Evolutionary conservation across 2,113 vertebrate species (phyloP).

Genomic region (Neotoma lepida): DNA sequence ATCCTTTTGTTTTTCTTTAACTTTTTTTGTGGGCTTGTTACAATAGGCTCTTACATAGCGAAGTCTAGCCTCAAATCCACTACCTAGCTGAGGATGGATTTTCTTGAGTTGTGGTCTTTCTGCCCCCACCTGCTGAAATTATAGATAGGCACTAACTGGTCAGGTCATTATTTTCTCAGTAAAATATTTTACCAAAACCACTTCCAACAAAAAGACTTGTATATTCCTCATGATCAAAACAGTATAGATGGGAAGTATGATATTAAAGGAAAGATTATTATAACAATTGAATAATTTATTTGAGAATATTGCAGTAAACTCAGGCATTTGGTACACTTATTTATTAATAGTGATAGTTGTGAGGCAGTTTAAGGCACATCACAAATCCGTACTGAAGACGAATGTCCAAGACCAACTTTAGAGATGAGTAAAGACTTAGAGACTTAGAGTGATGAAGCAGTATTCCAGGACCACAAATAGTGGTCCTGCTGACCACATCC

Average conservation of each 20-base stretch:
- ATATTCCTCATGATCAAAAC: not conserved
- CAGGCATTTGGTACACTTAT: not conserved
- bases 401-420: not conserved
- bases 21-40: not conserved
- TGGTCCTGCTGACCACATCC: not conserved
- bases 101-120: not conserved
- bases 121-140: not conserved
- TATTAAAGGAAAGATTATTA: not conserved
- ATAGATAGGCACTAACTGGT: not conserved
- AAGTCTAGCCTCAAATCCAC: not conserved
- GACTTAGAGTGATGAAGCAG: not conserved
- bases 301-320: not conserved
- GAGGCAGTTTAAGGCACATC: not conserved
- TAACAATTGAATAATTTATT: constrained; percentile 36
- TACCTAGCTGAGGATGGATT: not conserved
- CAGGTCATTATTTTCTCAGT: not conserved
- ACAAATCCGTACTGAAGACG: not conserved
- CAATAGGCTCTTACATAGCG: not conserved
- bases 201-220: not conserved
- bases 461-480: not conserved
- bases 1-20: not conserved
- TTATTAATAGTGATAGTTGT: constrained; percentile 4
- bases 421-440: not conserved
- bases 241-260: not conserved
- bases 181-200: not conserved